Conservation (phyloP, 2,888 invertebrate genomes). For the Agonopterix alstromeriana region DNA sequence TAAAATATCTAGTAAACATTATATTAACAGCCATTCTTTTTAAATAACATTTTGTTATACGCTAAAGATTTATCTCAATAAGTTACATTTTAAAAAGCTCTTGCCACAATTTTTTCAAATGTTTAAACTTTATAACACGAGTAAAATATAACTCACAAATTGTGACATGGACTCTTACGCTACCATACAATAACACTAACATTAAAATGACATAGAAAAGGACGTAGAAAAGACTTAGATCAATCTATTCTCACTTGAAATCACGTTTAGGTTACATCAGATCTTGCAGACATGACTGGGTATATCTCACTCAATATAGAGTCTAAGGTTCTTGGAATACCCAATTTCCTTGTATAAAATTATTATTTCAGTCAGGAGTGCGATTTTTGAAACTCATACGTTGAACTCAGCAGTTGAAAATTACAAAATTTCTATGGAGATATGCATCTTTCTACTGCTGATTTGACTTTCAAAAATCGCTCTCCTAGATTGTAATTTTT, state of each 20-base stretch:
- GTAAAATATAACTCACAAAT: too few relatives aligned
- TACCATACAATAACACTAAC: conserved; percentile 57
- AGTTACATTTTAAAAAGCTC: conserved; percentile 2
- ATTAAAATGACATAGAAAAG: conserved; percentile 71
- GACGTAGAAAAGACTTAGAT: conserved; percentile 69
- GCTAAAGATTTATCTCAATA: background rate
- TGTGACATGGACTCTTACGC: conserved; percentile 8
- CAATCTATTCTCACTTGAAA: conserved; percentile 66
- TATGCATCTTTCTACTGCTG: too few relatives aligned
- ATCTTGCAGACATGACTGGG: conserved; percentile 15
- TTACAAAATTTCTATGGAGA: too few relatives aligned
- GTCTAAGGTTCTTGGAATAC: too few relatives aligned
- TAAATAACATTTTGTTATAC: conserved; percentile 14
- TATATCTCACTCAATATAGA: too few relatives aligned
- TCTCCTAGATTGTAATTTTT: too few relatives aligned
- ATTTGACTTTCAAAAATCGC: too few relatives aligned
- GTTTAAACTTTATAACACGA: too few relatives aligned
- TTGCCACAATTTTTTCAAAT: conserved; percentile 15
- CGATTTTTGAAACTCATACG: too few relatives aligned
- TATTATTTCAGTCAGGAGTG: too few relatives aligned
- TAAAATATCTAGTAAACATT: conserved; percentile 18
- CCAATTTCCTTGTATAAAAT: too few relatives aligned
- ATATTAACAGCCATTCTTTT: conserved; percentile 31
- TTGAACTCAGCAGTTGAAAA: too few relatives aligned
- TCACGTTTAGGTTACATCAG: conserved; percentile 63